A percentile compares a stretch with the other conserved stretches of the same genome.
phyloP scores from a whole-genome alignment of 2,888 invertebrate genomes.

The Clivina fossor region DNA sequence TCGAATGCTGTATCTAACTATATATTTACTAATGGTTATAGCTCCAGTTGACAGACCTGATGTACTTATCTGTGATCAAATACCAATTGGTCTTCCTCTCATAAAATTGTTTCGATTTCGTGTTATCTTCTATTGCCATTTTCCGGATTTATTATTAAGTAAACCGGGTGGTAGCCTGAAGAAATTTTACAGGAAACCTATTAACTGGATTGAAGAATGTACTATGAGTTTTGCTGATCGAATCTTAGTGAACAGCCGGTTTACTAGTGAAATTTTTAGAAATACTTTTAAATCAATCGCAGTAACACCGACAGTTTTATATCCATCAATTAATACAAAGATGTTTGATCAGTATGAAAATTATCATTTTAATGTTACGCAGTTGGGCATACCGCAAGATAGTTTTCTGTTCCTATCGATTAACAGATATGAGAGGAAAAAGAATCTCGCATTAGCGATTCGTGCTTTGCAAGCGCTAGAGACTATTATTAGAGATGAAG shows the following conservation, averaged over 20 bases:
- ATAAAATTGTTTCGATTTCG: conserved; percentile 69
- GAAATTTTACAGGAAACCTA: conserved; percentile 77
- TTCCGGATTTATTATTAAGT: conserved; percentile 92
- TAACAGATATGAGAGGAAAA: conserved; percentile 96
- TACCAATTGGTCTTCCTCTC: conserved; percentile 90
- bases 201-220: conserved; percentile 89
- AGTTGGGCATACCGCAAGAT: conserved; percentile 57
- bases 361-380: conserved; percentile 46
- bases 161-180: conserved; percentile 74
- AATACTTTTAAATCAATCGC: conserved; percentile 77
- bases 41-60: conserved; percentile 68
- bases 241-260: conserved; percentile 93
- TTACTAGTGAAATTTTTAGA: conserved; percentile 87
- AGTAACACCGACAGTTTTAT: conserved; percentile 77
- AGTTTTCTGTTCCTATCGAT: conserved; percentile 84
- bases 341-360: too few relatives aligned
- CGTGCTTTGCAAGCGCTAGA: conserved; percentile 72
- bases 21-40: conserved; percentile 76
- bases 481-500: conserved; percentile 55
- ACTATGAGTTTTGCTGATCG: conserved; percentile 86
- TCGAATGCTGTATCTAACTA: conserved; percentile 88
- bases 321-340: conserved; percentile 83
- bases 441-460: conserved; percentile 86
- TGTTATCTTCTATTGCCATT: conserved; percentile 96
- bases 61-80: conserved; percentile 89